These are phyloP conservation scores for Rhopalosiphum maidis DNA, from an alignment of 1,140 invertebrate genomes.

Conservation along the genomic window DNA sequence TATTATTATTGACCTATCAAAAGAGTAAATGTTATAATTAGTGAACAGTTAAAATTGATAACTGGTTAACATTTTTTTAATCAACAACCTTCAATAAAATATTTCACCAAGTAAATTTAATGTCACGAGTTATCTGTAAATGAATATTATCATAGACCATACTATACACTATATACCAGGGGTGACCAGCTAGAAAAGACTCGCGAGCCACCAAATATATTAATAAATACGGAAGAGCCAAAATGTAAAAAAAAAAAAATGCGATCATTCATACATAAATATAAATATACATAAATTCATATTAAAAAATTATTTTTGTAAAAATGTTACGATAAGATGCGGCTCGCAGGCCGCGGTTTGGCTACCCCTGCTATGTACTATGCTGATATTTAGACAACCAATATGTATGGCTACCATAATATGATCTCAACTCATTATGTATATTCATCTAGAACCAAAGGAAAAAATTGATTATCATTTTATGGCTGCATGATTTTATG, in stretches of 20 bases:
- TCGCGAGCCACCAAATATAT: no score
- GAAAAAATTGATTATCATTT: neutral
- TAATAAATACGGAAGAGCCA: no score
- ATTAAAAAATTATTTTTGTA: no score
- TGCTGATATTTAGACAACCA: neutral
- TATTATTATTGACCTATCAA: neutral
- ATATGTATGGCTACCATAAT: neutral
- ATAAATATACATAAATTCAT: no score
- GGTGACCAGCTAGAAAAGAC: no score
- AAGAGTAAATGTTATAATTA: neutral
- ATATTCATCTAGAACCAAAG: neutral
- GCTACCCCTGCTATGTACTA: neutral
- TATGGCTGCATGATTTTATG: neutral
- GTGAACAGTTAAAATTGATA: neutral
- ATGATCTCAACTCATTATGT: neutral
- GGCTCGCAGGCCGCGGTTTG: no score
- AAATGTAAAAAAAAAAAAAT: no score
- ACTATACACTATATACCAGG: neutral
- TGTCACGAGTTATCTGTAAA: neutral
- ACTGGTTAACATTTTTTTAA: neutral
- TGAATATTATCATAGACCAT: neutral
- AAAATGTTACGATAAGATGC: no score
- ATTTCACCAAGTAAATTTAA: neutral
- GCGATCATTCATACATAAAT: no score
- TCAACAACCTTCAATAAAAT: neutral